Evolutionary conservation across 1,140 invertebrate species (phyloP), one percentile per base, ranked within the genome.

Genomic region (Drosophila bipectinata): DNA sequence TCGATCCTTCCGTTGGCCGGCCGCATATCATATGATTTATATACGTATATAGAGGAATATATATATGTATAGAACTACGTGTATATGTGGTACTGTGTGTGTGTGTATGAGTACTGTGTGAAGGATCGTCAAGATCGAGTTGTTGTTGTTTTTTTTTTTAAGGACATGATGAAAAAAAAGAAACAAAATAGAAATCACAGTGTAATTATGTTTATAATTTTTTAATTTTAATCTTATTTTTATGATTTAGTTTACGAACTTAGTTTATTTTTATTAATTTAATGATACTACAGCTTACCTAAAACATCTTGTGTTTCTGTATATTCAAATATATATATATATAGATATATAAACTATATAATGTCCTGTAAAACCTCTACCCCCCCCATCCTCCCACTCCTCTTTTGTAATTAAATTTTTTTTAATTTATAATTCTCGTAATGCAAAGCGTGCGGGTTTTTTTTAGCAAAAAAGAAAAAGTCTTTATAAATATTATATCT

Each of bases 121-220:
- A 8, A 30, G 58, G 62, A 62, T 69, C 34, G 51, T 44, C 18
- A 12, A 4, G 41, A 18, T 44, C 41, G 41, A 44, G 14, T 44
- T 15, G 48, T 34, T 55, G 66, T 55, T 15, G n/a, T 56, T 68
- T 51, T 66, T 66, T 15, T 28, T 18, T 21, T 3, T 21, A 47
- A 15, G 59, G 34, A 74, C 69, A 56, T 34, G 14, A 28, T 5
- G 53, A 12, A 15, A 10, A 3, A 28, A 21, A 57, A 14, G 12
- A n/a, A 28, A 3, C 8, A 10, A 47, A 47, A 24, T 47, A 45
- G 52, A 52, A 14, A 44, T 8, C 62, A 85, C 81, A 81, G 71
- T 87, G 83, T 87, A 87, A 87, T 88, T 88, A 87, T 82, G 83
- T 88, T 88, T 87, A 75, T 87, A 88, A 87, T 83, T 87, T 87